Conservation (phyloP, 2,888 invertebrate genomes). For the Drosophila atripex region DNA sequence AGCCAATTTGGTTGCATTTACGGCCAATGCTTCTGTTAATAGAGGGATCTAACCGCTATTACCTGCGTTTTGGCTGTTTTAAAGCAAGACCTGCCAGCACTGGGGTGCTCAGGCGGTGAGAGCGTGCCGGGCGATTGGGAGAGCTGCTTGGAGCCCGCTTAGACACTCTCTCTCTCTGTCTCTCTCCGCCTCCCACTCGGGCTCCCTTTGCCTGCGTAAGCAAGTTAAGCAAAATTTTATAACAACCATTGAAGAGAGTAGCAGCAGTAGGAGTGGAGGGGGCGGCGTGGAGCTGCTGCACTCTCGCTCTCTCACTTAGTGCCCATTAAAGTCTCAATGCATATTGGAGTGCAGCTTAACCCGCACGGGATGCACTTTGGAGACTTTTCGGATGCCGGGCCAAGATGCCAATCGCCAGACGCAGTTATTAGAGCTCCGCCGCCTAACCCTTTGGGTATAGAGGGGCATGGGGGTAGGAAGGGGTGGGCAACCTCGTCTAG, state of each 20-base stretch:
- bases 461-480: not conserved
- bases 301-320: too few relatives aligned
- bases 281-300: conserved; percentile 29
- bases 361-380: not conserved
- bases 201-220: conserved; percentile 22
- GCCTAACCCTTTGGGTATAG: too few relatives aligned
- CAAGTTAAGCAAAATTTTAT: conserved; percentile 30
- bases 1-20: not conserved
- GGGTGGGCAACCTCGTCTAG: not conserved
- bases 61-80: not conserved
- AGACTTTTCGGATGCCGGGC: not conserved
- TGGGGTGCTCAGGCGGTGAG: not conserved
- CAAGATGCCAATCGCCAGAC: not conserved
- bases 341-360: not conserved
- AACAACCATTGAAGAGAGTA: conserved; percentile 1
- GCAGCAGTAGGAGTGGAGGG: not conserved
- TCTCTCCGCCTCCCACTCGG: not conserved
- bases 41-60: not conserved
- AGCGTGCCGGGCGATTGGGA: not conserved
- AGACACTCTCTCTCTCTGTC: conserved; percentile 8
- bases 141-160: conserved; percentile 11
- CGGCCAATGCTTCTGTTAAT: not conserved
- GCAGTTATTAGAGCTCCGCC: too few relatives aligned
- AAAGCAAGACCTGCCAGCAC: not conserved
- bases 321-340: not conserved